Percentiles rank a stretch among this genome's conserved stretches.
phyloP scores from a whole-genome alignment of 2,113 vertebrate genomes.

The Rafetus swinhoei region DNA sequence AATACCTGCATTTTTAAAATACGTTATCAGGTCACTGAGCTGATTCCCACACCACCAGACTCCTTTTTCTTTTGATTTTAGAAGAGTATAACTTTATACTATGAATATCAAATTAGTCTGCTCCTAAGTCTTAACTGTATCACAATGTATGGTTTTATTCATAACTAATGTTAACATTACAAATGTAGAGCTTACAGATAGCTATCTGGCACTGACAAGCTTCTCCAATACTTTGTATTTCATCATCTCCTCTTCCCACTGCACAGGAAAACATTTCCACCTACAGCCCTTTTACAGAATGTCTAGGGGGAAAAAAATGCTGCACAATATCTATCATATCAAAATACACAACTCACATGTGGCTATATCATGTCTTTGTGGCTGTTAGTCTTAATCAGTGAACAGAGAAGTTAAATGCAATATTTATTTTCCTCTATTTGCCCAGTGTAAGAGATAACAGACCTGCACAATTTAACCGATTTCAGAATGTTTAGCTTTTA shows the following conservation, averaged over 20 bases:
- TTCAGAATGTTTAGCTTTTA: slow-evolving; percentile 49
- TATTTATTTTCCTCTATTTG: slow-evolving; percentile 14
- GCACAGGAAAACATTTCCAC: slow-evolving; percentile 77
- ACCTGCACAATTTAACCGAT: neutral
- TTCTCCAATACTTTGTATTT: slow-evolving; percentile 40
- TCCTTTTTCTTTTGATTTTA: neutral
- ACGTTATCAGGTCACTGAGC: neutral
- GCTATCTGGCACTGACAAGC: slow-evolving; percentile 51
- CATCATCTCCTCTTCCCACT: slow-evolving; percentile 58
- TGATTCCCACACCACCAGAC: neutral
- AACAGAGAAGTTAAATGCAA: slow-evolving; percentile 31
- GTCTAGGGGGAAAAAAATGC: slow-evolving; percentile 67
- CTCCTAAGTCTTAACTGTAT: slow-evolving; percentile 35
- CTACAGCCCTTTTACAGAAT: slow-evolving; percentile 77
- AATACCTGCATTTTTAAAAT: neutral
- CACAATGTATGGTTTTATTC: slow-evolving; percentile 8
- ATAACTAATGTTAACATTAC: neutral
- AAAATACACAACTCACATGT: neutral
- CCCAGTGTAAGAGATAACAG: neutral
- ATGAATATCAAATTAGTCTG: neutral
- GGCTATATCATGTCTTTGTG: neutral
- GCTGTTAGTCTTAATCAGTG: slow-evolving; percentile 30
- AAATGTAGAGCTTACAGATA: neutral
- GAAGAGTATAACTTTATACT: neutral
- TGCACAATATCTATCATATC: neutral